Evolutionary conservation across 1,140 invertebrate species (phyloP).

Genomic region (Frieseomelitta varia): DNA sequence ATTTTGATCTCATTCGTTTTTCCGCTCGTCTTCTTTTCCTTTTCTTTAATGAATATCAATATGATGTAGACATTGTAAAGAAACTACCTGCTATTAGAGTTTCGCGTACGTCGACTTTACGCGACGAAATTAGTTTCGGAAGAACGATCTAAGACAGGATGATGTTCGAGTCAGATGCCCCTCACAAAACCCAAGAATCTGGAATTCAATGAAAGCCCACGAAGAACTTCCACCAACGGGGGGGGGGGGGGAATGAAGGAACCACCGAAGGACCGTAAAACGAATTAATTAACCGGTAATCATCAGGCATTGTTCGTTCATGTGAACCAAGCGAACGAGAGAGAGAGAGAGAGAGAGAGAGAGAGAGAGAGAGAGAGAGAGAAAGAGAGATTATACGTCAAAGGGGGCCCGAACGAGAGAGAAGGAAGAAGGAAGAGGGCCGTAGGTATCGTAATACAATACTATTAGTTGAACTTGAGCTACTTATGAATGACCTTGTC

Average conservation of each 20-base stretch:
- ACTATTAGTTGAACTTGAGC: slow-evolving; percentile 78
- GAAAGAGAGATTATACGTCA: neutral
- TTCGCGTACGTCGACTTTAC: no score
- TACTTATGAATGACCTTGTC: slow-evolving; percentile 78
- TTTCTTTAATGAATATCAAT: no score
- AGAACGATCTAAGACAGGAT: no score
- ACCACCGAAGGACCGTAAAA: no score
- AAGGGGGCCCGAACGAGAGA: neutral
- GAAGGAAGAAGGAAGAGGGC: slow-evolving; percentile 37
- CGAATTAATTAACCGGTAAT: slow-evolving; percentile 28
- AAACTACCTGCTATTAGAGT: no score
- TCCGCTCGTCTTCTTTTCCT: no score
- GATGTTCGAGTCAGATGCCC: no score
- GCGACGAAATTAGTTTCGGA: no score
- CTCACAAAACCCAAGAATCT: neutral
- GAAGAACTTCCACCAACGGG: neutral
- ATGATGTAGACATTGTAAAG: no score
- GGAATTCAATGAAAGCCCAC: neutral
- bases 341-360: slow-evolving; percentile 4
- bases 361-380: slow-evolving; percentile 29
- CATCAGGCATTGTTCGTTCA: slow-evolving; percentile 12
- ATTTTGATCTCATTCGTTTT: no score
- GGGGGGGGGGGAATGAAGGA: neutral
- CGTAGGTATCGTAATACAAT: slow-evolving; percentile 76
- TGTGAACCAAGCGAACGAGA: neutral